phyloP scores from a whole-genome alignment of 2,113 vertebrate genomes.

The Mystacornis crossleyi region DNA sequence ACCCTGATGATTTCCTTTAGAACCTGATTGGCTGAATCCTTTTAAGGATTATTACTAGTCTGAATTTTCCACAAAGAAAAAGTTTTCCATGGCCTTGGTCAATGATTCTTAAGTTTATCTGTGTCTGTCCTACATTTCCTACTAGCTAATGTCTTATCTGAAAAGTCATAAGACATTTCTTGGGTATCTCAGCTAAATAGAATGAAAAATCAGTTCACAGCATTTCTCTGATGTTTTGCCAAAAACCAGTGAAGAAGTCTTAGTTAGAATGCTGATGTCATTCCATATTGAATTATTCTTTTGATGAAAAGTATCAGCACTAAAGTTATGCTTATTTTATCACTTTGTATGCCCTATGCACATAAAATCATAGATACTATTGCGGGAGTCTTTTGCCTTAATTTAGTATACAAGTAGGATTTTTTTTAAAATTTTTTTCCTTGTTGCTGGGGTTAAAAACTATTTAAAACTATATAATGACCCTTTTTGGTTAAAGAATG shows the following conservation, averaged over 20 bases:
- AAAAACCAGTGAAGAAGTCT: neutral
- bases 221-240: slow-evolving; percentile 24
- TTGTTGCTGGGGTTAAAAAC: neutral
- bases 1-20: neutral
- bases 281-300: slow-evolving; percentile 7
- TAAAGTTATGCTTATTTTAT: neutral
- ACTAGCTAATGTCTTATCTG: neutral
- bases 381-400: neutral
- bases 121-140: neutral
- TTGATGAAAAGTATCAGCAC: neutral
- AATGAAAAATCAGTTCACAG: neutral
- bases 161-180: neutral
- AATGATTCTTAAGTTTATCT: neutral
- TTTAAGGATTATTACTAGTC: neutral
- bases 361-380: neutral
- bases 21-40: neutral
- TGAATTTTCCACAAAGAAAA: neutral
- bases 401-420: neutral
- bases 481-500: neutral
- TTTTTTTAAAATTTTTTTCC: neutral
- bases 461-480: neutral
- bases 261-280: neutral
- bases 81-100: neutral
- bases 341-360: neutral
- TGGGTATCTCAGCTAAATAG: neutral